These are phyloP conservation scores for Heterotilapia buettikoferi DNA, from an alignment of 2,113 vertebrate genomes.

Conservation along the genomic window DNA sequence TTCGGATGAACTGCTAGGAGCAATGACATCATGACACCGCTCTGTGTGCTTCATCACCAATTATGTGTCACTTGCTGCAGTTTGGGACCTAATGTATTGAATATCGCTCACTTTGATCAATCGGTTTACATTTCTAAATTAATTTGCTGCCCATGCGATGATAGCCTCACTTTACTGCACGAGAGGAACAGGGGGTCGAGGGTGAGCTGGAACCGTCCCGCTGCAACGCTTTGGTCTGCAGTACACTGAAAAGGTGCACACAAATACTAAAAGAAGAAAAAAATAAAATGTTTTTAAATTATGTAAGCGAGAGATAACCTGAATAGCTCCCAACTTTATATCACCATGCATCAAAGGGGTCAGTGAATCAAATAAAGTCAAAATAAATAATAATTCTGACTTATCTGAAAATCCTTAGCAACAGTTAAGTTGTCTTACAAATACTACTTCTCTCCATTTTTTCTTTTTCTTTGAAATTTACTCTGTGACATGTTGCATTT, in stretches of 20 bases:
- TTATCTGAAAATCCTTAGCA: background rate
- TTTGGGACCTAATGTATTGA: constrained; percentile 70
- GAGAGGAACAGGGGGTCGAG: constrained; percentile 36
- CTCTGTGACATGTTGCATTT: constrained; percentile 1
- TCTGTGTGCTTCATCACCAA: constrained; percentile 69
- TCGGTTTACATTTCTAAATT: constrained; percentile 69
- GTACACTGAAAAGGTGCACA: constrained; percentile 23
- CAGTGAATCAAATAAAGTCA: background rate
- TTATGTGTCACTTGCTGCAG: constrained; percentile 70
- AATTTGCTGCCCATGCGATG: constrained; percentile 65
- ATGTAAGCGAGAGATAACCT: background rate
- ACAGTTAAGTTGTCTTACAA: background rate
- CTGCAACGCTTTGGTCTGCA: constrained; percentile 11
- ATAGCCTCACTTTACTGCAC: constrained; percentile 62
- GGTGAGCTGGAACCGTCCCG: constrained; percentile 10
- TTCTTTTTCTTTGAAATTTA: background rate
- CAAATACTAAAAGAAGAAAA: constrained; percentile 10
- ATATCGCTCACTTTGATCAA: constrained; percentile 69
- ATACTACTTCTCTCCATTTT: background rate
- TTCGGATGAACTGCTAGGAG: constrained; percentile 67
- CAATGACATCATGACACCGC: constrained; percentile 70
- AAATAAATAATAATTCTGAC: background rate
- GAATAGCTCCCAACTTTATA: background rate
- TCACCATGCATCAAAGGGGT: background rate
- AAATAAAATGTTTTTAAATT: background rate